Conservation (phyloP, 2,888 invertebrate species). For the Zygothrica quintamaculata region DNA sequence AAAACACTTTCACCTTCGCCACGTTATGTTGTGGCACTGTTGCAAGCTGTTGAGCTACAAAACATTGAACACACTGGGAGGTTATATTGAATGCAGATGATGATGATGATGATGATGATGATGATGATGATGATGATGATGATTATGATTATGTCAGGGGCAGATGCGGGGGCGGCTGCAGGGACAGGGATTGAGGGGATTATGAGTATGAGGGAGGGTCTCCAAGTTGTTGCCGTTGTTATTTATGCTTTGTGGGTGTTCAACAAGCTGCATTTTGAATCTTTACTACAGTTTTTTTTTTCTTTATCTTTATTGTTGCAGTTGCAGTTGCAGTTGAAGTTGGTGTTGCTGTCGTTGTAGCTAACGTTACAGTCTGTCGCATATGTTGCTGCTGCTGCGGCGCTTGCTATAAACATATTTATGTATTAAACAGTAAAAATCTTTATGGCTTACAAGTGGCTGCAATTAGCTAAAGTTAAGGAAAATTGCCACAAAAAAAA, state of each 20-base stretch:
- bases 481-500: too few relatives aligned
- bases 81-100: too few relatives aligned
- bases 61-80: too few relatives aligned
- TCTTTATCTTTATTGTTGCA: slow-evolving; percentile 55
- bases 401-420: slow-evolving; percentile 58
- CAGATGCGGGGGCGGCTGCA: neutral
- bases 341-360: slow-evolving; percentile 22
- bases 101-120: too few relatives aligned
- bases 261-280: slow-evolving; percentile 76
- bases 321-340: slow-evolving; percentile 28
- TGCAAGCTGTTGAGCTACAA: slow-evolving; percentile 1
- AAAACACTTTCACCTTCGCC: slow-evolving; percentile 78
- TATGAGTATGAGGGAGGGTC: slow-evolving; percentile 41
- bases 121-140: too few relatives aligned
- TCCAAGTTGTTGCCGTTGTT: slow-evolving; percentile 66
- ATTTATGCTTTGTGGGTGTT: slow-evolving; percentile 78
- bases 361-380: neutral
- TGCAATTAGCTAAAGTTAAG: slow-evolving; percentile 60
- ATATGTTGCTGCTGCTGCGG: slow-evolving; percentile 1
- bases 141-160: too few relatives aligned
- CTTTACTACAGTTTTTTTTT: slow-evolving; percentile 73
- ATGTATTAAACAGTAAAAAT: slow-evolving; percentile 53
- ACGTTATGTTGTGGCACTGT: slow-evolving; percentile 14
- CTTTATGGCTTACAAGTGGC: slow-evolving; percentile 58
- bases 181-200: neutral